Evolutionary conservation across 1,140 invertebrate genomes (phyloP), one percentile per base, ranked within the genome.

Genomic region (Liolophura sinensis): DNA sequence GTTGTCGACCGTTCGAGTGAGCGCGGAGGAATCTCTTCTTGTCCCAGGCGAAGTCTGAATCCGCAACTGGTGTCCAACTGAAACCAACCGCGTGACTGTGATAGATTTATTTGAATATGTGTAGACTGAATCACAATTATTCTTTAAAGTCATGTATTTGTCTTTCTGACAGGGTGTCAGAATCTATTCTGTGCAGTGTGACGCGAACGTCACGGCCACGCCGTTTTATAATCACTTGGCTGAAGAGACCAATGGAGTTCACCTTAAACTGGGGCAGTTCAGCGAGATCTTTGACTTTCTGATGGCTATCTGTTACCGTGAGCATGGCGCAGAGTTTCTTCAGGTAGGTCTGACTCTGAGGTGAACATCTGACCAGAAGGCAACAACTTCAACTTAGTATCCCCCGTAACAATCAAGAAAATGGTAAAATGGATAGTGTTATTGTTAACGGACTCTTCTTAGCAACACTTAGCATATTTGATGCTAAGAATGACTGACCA

Each of bases 251-350:
- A 57, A 69, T 16, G 79, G 79, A 6, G 69, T 69, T 22, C 72
- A 78, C 62, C 67, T 81, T 0, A 71, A 74, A 51, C 60, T 81
- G 40, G 61, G 64, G 14, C 60, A 77, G 51, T 78, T 77, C 51
- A 67, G 60, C 52, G 75, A 73, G 55, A 72, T 78, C 18, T 73
- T 69, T 63, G 77, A 78, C 54, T 70, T 77, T 24, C 59, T 78
- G 40, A 77, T 78, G 77, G 77, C 72, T 47, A 73, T 77, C 24
- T 74, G 73, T 62, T 78, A 78, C 60, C 61, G 68, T 48, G 77
- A 78, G 62, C 51, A 69, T n/a, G 75, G 75, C 3, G 70, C 65
- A 0, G 75, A 75, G 0, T 62, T 73, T 11, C 62, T 77, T 12
- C 24, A 66, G 56, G 75, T 77, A 70, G 57, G 61, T 60, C 51